Evolutionary conservation across 1,140 invertebrate species (phyloP).

Genomic region (Magallana gigas): DNA sequence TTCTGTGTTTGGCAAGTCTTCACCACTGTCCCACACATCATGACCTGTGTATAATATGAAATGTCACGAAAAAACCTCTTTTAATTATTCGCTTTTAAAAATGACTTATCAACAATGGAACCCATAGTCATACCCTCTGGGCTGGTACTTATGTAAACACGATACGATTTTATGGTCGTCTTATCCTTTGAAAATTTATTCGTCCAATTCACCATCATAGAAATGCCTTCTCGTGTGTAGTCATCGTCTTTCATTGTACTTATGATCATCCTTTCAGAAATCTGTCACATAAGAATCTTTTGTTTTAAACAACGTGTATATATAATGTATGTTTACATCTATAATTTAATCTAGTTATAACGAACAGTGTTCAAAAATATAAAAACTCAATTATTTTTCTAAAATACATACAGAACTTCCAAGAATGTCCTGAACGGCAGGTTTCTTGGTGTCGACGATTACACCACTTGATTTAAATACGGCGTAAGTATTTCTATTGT

Average conservation of each 20-base stretch:
- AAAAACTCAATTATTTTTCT: not conserved
- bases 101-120: not conserved
- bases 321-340: too few relatives aligned
- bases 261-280: conserved; percentile 10
- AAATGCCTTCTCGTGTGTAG: conserved; percentile 34
- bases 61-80: too few relatives aligned
- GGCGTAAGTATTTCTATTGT: conserved; percentile 39
- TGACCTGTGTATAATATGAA: not conserved
- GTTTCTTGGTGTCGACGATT: not conserved
- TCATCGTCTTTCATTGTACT: conserved; percentile 48
- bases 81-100: not conserved
- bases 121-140: conserved; percentile 42
- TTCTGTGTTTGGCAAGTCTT: not conserved
- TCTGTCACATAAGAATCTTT: not conserved
- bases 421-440: not conserved
- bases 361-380: too few relatives aligned
- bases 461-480: conserved; percentile 50
- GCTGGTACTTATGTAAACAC: conserved; percentile 47
- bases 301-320: too few relatives aligned
- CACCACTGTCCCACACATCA: conserved; percentile 7
- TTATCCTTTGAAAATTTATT: conserved; percentile 42
- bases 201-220: conserved; percentile 48
- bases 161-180: conserved; percentile 23
- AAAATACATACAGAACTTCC: conserved; percentile 40
- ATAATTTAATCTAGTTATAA: too few relatives aligned